These are phyloP conservation scores for Bagarius yarrelli DNA, from an alignment of 2,113 vertebrate species.

Conservation along the genomic window DNA sequence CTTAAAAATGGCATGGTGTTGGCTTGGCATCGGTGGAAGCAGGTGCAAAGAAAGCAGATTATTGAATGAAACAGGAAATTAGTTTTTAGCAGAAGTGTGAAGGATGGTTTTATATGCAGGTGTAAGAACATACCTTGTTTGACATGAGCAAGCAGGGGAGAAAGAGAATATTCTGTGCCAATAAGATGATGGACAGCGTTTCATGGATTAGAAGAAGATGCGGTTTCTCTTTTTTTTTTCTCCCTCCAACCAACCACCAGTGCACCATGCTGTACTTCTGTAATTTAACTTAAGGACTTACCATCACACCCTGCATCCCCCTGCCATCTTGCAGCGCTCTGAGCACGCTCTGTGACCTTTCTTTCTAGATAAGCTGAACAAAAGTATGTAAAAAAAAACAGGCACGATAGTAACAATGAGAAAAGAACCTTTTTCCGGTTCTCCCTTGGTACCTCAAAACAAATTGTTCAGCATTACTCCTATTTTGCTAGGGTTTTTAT, in stretches of 20 bases:
- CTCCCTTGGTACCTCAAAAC: not conserved
- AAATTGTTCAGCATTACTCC: not conserved
- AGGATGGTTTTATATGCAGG: not conserved
- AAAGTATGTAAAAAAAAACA: not conserved
- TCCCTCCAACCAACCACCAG: not conserved
- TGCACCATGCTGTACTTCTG: constrained; percentile 19
- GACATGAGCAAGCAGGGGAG: not conserved
- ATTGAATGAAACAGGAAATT: constrained; percentile 3
- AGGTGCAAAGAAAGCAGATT: constrained; percentile 7
- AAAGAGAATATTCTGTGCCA: not conserved
- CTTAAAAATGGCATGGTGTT: not conserved
- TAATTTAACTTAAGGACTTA: constrained; percentile 34
- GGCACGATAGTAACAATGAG: not conserved
- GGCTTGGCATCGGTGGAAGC: not conserved
- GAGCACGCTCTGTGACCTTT: constrained; percentile 13
- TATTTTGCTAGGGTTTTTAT: not conserved
- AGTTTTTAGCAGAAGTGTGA: not conserved
- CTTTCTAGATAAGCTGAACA: not conserved
- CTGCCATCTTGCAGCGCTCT: constrained; percentile 21
- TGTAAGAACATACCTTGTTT: not conserved
- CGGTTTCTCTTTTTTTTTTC: not conserved
- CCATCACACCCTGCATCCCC: constrained; percentile 19
- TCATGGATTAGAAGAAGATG: not conserved
- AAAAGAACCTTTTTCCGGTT: not conserved
- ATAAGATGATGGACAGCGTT: not conserved